These are phyloP conservation scores for Darevskia mixta DNA, from an alignment of 2,797 vertebrate genomes.

Conservation along the genomic window DNA sequence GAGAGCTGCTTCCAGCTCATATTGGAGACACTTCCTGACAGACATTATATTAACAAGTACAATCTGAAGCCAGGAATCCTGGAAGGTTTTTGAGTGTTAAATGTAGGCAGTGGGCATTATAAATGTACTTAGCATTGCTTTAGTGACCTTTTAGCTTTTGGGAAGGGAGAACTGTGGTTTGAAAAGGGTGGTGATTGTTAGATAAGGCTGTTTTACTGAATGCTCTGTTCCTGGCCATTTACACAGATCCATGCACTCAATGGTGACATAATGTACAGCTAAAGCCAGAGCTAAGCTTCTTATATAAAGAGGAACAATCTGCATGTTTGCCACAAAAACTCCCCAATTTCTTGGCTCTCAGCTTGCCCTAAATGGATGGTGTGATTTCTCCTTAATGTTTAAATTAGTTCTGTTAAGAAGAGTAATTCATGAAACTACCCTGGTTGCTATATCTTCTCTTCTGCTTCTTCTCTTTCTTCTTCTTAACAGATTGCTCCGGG, in stretches of 20 bases:
- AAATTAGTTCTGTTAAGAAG: constrained; percentile 38
- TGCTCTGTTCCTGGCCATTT: constrained; percentile 10
- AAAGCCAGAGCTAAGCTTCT: constrained; percentile 38
- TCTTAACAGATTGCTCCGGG: background rate
- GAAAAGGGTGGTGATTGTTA: background rate
- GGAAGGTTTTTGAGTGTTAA: constrained; percentile 33
- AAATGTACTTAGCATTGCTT: constrained; percentile 38
- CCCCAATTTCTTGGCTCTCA: constrained; percentile 21
- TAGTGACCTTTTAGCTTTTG: constrained; percentile 14
- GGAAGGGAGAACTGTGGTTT: background rate
- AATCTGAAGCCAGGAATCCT: background rate
- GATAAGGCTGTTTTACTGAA: constrained; percentile 9
- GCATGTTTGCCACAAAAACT: background rate
- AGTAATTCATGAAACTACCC: constrained; percentile 29
- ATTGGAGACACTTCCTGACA: constrained; percentile 31
- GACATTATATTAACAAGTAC: constrained; percentile 24
- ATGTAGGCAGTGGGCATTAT: constrained; percentile 5
- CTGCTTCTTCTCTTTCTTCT: background rate
- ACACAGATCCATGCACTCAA: background rate
- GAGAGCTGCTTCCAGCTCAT: constrained; percentile 33
- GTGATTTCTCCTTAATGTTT: constrained; percentile 29
- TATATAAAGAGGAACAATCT: constrained; percentile 19
- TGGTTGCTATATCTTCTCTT: background rate
- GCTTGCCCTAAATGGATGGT: constrained; percentile 26
- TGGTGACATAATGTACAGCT: constrained; percentile 18